These are phyloP conservation scores for Setophaga coronata DNA, from an alignment of 2,113 vertebrate genomes.

Conservation along the genomic window DNA sequence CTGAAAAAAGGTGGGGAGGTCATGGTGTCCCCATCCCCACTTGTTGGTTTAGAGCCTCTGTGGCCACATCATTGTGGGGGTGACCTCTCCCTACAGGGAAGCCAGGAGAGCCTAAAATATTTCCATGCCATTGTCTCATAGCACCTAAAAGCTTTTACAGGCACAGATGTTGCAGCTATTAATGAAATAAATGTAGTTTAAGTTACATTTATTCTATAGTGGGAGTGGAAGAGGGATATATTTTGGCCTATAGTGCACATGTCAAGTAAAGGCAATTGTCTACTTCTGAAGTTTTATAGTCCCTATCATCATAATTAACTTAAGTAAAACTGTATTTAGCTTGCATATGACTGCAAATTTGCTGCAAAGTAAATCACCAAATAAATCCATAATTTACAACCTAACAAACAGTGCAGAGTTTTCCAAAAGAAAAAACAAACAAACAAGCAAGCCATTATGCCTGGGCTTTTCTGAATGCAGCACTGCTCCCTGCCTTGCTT, in stretches of 20 bases:
- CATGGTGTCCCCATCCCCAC: not conserved
- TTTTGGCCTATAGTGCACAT: not conserved
- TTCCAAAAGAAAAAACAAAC: not conserved
- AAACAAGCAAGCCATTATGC: not conserved
- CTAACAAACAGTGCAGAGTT: constrained; percentile 5
- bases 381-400: constrained; percentile 53
- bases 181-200: not conserved
- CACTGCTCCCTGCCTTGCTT: not conserved
- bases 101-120: not conserved
- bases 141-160: not conserved
- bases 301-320: not conserved
- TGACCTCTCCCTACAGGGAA: not conserved
- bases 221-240: not conserved
- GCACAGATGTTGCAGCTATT: not conserved
- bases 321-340: constrained; percentile 37
- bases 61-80: not conserved
- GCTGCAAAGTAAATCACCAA: constrained; percentile 30
- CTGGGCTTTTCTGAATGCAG: not conserved
- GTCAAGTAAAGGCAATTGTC: constrained; percentile 19
- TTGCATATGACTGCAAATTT: constrained; percentile 31
- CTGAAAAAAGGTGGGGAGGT: rapidly evolving
- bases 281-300: constrained; percentile 1
- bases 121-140: not conserved
- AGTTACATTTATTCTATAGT: not conserved
- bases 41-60: not conserved